phyloP scores from a whole-genome alignment of 2,888 invertebrate species.

The Acleris sparsana region DNA sequence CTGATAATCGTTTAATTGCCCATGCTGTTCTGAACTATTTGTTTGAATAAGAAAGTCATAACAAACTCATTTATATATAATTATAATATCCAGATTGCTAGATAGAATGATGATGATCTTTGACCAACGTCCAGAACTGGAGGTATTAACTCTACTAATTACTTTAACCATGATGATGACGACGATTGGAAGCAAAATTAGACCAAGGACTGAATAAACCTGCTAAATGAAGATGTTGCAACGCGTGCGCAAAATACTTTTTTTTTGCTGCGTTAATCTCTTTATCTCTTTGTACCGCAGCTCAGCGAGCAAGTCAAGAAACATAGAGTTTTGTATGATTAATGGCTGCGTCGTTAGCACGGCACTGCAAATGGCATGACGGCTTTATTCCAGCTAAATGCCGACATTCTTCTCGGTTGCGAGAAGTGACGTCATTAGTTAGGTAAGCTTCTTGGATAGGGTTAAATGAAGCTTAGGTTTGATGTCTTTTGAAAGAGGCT shows the following conservation, averaged over 20 bases:
- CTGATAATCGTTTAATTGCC: too few species aligned
- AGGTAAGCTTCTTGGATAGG: slow-evolving; percentile 15
- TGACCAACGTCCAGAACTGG: too few species aligned
- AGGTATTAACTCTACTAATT: too few species aligned
- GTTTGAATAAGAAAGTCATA: too few species aligned
- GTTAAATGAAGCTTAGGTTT: slow-evolving; percentile 9
- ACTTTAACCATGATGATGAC: too few species aligned
- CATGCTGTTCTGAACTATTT: too few species aligned
- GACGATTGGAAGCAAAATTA: too few species aligned
- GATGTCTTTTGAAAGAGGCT: not conserved
- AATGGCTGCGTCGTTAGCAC: slow-evolving; percentile 67
- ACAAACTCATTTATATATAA: too few species aligned
- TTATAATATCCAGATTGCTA: too few species aligned
- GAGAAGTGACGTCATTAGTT: slow-evolving; percentile 46
- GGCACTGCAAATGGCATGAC: slow-evolving; percentile 64
- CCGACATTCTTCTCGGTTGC: slow-evolving; percentile 52
- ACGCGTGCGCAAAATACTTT: not conserved
- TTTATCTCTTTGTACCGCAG: slow-evolving; percentile 49
- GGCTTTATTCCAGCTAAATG: slow-evolving; percentile 66
- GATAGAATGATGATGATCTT: too few species aligned
- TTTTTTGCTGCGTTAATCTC: slow-evolving; percentile 12
- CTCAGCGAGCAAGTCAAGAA: slow-evolving; percentile 54
- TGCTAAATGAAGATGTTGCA: too few species aligned
- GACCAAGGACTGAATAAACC: too few species aligned
- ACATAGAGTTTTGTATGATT: slow-evolving; percentile 66